A percentile compares a stretch with the other conserved stretches of the same genome.
Evolutionary conservation across 2,888 invertebrate genomes (phyloP).

Genomic region (Linnaemya tessellans): DNA sequence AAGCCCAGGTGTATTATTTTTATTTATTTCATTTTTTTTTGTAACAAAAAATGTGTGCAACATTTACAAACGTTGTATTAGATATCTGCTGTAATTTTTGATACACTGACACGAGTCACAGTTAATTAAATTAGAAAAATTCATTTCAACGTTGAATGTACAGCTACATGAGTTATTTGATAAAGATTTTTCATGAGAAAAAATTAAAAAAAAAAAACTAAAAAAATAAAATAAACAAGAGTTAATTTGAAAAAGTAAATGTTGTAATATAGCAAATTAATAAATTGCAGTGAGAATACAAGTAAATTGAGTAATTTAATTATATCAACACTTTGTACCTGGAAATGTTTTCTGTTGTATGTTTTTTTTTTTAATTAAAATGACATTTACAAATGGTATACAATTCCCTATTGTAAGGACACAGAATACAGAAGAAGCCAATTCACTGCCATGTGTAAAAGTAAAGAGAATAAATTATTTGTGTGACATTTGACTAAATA

Average conservation of each 20-base stretch:
- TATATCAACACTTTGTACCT: slow-evolving; percentile 17
- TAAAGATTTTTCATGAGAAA: background rate
- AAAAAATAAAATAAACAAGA: background rate
- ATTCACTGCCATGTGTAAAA: background rate
- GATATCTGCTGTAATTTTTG: background rate
- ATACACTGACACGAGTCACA: slow-evolving; percentile 4
- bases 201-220: background rate
- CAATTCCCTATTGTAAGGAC: background rate
- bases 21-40: background rate
- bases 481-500: background rate
- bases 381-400: slow-evolving; percentile 9
- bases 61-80: background rate
- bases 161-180: background rate
- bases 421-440: background rate
- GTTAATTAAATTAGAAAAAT: slow-evolving; percentile 33
- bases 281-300: slow-evolving; percentile 16
- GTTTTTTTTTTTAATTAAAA: background rate
- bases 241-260: background rate
- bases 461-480: background rate
- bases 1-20: background rate
- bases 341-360: background rate
- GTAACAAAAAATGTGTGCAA: background rate
- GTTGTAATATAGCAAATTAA: slow-evolving; percentile 32
- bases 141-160: slow-evolving; percentile 15
- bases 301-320: slow-evolving; percentile 32